A percentile compares a stretch with the other conserved stretches of the same genome.
Conservation (phyloP, 2,797 vertebrate species). For the Chrysocyon brachyurus region DNA sequence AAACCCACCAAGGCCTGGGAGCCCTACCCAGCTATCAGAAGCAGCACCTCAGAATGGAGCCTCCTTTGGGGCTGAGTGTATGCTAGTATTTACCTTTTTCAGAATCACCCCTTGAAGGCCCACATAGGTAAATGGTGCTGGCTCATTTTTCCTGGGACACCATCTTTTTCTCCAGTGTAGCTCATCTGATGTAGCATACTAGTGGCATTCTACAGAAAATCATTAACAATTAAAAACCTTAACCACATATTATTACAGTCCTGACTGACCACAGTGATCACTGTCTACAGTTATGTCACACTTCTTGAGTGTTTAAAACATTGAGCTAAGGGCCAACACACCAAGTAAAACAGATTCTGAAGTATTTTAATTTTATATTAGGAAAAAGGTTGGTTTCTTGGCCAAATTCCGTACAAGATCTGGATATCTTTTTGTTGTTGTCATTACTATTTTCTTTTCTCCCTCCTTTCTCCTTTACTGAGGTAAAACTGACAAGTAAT, state of each 20-base stretch:
- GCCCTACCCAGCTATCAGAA: neutral
- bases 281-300: neutral
- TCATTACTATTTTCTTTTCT: neutral
- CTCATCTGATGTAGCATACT: neutral
- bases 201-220: neutral
- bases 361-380: slow-evolving; percentile 16
- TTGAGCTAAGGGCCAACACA: neutral
- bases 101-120: neutral
- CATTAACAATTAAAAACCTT: neutral
- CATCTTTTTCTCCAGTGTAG: neutral
- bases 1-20: neutral
- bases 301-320: slow-evolving; percentile 56
- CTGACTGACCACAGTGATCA: neutral
- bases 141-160: neutral
- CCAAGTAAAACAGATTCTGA: neutral
- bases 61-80: neutral
- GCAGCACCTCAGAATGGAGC: neutral
- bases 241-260: neutral
- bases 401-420: neutral
- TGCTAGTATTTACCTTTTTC: neutral
- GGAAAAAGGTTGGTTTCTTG: slow-evolving; percentile 36
- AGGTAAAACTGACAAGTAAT: neutral
- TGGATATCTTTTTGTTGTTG: neutral
- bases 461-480: neutral
- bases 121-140: neutral